A percentile compares a stretch with the other conserved stretches of the same genome.
phyloP scores from a whole-genome alignment of 2,113 vertebrate species.

The Mungos mungo region DNA sequence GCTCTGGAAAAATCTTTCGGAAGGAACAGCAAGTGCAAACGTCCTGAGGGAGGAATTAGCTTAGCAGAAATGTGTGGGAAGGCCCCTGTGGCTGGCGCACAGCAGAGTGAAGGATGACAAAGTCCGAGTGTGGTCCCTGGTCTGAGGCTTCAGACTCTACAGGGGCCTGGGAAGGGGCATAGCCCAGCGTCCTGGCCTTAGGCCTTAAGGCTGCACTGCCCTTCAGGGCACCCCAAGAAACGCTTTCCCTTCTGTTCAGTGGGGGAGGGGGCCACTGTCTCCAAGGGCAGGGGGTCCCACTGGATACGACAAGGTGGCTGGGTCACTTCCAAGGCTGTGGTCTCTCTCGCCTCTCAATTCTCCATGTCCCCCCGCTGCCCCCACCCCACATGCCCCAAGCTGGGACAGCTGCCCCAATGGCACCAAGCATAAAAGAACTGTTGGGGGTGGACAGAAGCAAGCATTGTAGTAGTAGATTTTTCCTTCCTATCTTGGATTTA shows the following conservation, averaged over 20 bases:
- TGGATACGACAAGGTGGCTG: background rate
- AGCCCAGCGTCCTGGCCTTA: background rate
- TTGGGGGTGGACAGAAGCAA: background rate
- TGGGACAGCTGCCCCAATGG: background rate
- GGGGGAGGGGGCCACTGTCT: background rate
- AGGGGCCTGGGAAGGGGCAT: background rate
- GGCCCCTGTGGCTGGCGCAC: background rate
- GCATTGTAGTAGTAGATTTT: background rate
- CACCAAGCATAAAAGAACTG: background rate
- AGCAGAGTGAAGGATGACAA: background rate
- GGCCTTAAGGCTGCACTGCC: background rate
- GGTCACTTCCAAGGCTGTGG: background rate
- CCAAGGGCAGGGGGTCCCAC: background rate
- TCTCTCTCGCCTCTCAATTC: background rate
- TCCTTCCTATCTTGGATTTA: too few relatives aligned
- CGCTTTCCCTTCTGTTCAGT: background rate
- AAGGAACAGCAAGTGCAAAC: background rate
- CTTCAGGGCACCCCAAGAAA: background rate
- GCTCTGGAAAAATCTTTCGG: background rate
- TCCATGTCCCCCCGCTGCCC: too few relatives aligned
- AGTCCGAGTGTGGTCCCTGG: background rate
- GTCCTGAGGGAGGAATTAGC: too few relatives aligned
- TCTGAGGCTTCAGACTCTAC: background rate
- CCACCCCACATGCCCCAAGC: background rate
- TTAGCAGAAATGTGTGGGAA: background rate